Evolutionary conservation across 2,797 vertebrate genomes (phyloP), one percentile per base, ranked within the genome.

Genomic region (Momotus momota): DNA sequence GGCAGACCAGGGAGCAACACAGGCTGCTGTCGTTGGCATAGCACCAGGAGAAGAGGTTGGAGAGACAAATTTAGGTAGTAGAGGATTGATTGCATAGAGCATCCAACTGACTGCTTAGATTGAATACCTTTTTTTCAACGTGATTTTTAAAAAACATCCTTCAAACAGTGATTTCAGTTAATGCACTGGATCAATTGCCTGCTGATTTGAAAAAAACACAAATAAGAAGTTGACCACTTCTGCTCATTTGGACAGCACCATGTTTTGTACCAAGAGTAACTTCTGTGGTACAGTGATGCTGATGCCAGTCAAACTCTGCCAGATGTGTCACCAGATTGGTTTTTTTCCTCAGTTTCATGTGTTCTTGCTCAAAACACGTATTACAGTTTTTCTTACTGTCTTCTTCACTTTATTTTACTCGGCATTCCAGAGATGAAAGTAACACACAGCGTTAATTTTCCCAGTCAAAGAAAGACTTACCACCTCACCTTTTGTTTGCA

Each of bases 171-270:
- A 31, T 96, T 96, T 91, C 49, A 46, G 4, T 91, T 77, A 71
- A 88, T 57, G 73, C 7, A 14, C 73, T 90, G 70, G 81, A 93
- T 92, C 72, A 7, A 66, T 86, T 74, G 73, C 73, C 78, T 81
- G 77, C 58, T 58, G 58, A 31, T 89, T 93, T 86, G 66, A 94
- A 71, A 58, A 82, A 46, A 66, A 71, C 78, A 70, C 7, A 35
- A 35, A n/a, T n/a, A n/a, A n/a, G 21, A 91, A 95, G 81, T 95
- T 96, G 89, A 90, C 90, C 18, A 48, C 27, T 87, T 91, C 40
- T 85, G 91, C 88, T 94, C 64, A 29, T 91, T 79, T 71, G 85
- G 86, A 64, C 73, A 88, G 85, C 94, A 61, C 22, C 73, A 41
- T 62, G 35, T 74, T 93, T 92, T 91, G 87, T 86, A 64, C 60